These are phyloP conservation scores for Oeneis ivallda DNA, from an alignment of 2,888 invertebrate species.

Conservation along the genomic window DNA sequence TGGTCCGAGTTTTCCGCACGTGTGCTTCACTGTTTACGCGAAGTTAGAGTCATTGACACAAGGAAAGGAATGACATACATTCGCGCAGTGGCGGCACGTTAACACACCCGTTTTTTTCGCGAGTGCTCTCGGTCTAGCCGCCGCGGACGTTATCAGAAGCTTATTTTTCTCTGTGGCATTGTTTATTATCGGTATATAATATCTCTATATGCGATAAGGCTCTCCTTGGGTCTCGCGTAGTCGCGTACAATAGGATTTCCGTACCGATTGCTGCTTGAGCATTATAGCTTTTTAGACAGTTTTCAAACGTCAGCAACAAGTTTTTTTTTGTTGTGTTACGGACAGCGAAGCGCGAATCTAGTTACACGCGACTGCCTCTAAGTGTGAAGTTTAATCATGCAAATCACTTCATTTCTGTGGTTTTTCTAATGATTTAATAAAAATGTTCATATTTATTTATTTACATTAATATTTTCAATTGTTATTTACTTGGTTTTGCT, in stretches of 20 bases:
- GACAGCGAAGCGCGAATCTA: neutral
- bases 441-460: neutral
- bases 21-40: slow-evolving; percentile 73
- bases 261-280: slow-evolving; percentile 29
- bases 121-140: slow-evolving; percentile 39
- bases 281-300: slow-evolving; percentile 17
- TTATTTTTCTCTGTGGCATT: slow-evolving; percentile 35
- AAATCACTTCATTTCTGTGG: neutral
- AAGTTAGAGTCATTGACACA: slow-evolving; percentile 73
- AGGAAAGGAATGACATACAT: slow-evolving; percentile 77
- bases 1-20: slow-evolving; percentile 62
- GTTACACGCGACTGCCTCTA: neutral
- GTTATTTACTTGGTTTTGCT: neutral
- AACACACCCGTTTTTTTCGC: slow-evolving; percentile 65
- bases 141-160: slow-evolving; percentile 52
- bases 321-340: slow-evolving; percentile 42
- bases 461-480: neutral
- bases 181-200: slow-evolving; percentile 32
- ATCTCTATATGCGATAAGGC: slow-evolving; percentile 31
- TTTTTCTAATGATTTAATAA: neutral
- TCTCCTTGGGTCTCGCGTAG: slow-evolving; percentile 25
- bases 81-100: slow-evolving; percentile 69
- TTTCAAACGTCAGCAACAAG: slow-evolving; percentile 34
- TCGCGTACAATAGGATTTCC: slow-evolving; percentile 25
- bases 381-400: neutral